Percentiles rank a stretch among this genome's conserved stretches.
Conservation (phyloP, 2,797 vertebrate species). For the Hypotaenidia philippensis region DNA sequence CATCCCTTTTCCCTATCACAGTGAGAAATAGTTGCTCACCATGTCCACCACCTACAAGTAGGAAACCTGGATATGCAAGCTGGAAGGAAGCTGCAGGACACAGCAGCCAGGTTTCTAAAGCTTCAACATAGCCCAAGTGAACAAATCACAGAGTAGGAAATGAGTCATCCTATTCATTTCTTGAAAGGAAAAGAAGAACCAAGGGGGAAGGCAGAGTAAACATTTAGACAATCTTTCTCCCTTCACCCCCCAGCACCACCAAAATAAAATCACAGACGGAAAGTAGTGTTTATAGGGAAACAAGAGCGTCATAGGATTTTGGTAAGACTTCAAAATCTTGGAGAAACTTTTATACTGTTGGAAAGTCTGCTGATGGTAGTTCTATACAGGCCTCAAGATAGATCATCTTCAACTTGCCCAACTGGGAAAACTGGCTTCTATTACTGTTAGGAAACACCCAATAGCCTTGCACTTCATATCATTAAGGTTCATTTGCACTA, state of each 20-base stretch:
- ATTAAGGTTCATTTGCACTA: background rate
- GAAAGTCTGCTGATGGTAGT: constrained; percentile 12
- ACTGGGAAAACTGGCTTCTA: background rate
- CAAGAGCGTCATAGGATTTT: constrained; percentile 31
- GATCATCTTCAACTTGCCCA: background rate
- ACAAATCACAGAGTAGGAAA: constrained; percentile 6
- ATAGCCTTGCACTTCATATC: background rate
- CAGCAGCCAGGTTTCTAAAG: constrained; percentile 6
- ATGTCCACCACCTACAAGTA: background rate
- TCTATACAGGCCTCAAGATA: background rate
- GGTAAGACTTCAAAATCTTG: background rate
- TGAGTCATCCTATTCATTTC: constrained; percentile 22
- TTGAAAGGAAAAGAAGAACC: constrained; percentile 45
- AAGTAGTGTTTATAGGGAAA: constrained; percentile 47
- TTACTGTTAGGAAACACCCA: background rate
- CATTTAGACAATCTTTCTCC: background rate
- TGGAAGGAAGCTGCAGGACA: constrained; percentile 35
- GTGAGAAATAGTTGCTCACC: constrained; percentile 14
- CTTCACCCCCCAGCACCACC: background rate
- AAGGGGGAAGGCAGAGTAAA: background rate
- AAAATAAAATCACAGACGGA: constrained; percentile 31
- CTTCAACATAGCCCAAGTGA: background rate
- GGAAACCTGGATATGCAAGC: constrained; percentile 21
- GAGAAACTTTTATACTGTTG: constrained; percentile 10
- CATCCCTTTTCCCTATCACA: background rate